Base-by-base conservation (phyloP, 2,888 invertebrate species). In the Mimachlamys varia region DNA sequence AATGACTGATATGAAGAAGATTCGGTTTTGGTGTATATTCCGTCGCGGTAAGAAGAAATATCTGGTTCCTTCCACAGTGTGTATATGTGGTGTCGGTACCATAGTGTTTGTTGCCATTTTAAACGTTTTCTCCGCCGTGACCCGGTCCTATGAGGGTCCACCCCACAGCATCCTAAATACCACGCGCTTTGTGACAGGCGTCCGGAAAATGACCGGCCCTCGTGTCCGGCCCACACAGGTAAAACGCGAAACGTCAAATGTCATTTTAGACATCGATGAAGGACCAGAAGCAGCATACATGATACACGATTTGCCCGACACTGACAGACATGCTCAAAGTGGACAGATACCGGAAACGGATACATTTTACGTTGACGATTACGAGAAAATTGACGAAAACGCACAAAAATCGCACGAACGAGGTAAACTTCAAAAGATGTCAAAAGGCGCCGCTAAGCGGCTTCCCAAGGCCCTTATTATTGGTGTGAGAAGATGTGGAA, bases 401-500 rank as follows among this genome's bases (percentile, higher is more conserved):
- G 53, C 50, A 27, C 49, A 88, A 88, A 88, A 50, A n/a, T 33
- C 50, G 27, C 49, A 88, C 27, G 88, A 88, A 88, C 49, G 27
- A 4, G 22, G 49, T 53, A 44, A 88, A 49, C 88, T 90, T 44
- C 90, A 90, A 88, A 88, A 53, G 27, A 88, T 90, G 4, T 58
- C 88, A 49, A 88, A 62, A 90, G 58, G 38, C 12, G 92, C 92
- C 0, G 90, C 88, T 17, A 92, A 91, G 89, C 93, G 95, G 44
- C 97, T 99, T 94, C 99, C 99, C 22, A 98, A 98, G 95, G 98
- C 98, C 44, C 97, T 99, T 92, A 98, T 99, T 95, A 99, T 99
- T 94, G 99, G 99, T 13, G 99, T 98, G 3, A 98, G 99, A 96
- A 99, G 99, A 97, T 98, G 98, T 93, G 99, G 99, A 0, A 99